Evolutionary conservation across 1,140 invertebrate genomes (phyloP), one percentile per base, ranked within the genome.

Genomic region (Trachelipus rathkii): DNA sequence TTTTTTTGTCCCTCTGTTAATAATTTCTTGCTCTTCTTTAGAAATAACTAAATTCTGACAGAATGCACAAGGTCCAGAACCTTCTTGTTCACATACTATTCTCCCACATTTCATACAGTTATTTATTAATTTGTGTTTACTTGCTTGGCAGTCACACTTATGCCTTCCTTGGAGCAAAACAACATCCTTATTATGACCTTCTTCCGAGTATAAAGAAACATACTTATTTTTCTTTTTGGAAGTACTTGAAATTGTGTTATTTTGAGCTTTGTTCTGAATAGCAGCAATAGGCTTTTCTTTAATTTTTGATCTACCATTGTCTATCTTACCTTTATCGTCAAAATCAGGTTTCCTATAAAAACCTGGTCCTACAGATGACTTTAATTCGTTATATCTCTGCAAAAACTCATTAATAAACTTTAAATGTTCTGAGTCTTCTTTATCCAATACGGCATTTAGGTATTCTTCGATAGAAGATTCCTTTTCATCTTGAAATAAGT

Each of bases 81-180:
- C 96, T 87, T 99, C 97, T 87, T 98, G 96, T 73, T 89, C 89
- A 86, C 97, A 99, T 24, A 99, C 93, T 82, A 99, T 93, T 79
- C 95, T 87, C 0, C 97, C 97, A 88, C 97, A 99, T 73, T 90
- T 89, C 0, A 93, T 83, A 83, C 97, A 99, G 86, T 99, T 99
- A 83, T 93, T 96, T 70, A 99, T 89, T 11, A 99, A 86, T 71
- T 89, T 86, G 86, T 99, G 97, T 83, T 92, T 92, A 15, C 89
- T 89, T 1, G 95, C 96, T 86, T 98, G 92, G 84, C 97, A 99
- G 73, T 96, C 89, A 87, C 97, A 99, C 68, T 85, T 85, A 81
- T 93, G 90, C 24, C 81, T 85, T 88, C 89, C 91, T 88, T 91
- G 91, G 7, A 92, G 83, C 68, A 92, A 81, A 76, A 92, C 83